Percentiles rank a stretch among this genome's conserved stretches.
Conservation (phyloP, 1,140 invertebrate species). For the Glomeris maerens region DNA sequence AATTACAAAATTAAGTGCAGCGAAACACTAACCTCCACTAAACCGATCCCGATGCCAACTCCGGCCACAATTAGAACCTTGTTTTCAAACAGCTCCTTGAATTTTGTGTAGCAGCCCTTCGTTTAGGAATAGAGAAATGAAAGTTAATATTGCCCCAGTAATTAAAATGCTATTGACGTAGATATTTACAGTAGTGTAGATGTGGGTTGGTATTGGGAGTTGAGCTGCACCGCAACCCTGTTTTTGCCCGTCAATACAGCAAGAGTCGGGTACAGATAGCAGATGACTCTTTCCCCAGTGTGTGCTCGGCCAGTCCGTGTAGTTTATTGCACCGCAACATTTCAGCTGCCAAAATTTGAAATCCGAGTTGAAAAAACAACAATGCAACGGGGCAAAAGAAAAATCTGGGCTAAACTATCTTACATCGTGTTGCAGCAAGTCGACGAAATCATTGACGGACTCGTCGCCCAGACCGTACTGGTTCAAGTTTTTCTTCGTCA, state of each 20-base stretch:
- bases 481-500: constrained; percentile 20
- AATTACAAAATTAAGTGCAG: no score
- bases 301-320: constrained; percentile 18
- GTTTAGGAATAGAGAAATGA: neutral
- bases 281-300: constrained; percentile 9
- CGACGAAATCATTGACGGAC: constrained; percentile 20
- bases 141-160: neutral
- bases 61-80: constrained; percentile 19
- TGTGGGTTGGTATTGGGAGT: neutral
- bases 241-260: constrained; percentile 17
- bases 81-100: constrained; percentile 18
- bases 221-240: constrained; percentile 9
- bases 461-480: constrained; percentile 17
- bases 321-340: constrained; percentile 21
- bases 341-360: constrained; percentile 12
- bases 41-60: constrained; percentile 23
- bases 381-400: constrained; percentile 1
- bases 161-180: neutral
- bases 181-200: neutral
- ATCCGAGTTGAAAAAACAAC: neutral
- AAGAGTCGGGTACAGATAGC: constrained; percentile 16
- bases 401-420: neutral
- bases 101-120: constrained; percentile 21
- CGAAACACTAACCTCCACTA: constrained; percentile 25
- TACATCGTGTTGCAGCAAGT: constrained; percentile 27